Base-by-base conservation (phyloP, 2,888 invertebrate species). In the Patella pellucida region DNA sequence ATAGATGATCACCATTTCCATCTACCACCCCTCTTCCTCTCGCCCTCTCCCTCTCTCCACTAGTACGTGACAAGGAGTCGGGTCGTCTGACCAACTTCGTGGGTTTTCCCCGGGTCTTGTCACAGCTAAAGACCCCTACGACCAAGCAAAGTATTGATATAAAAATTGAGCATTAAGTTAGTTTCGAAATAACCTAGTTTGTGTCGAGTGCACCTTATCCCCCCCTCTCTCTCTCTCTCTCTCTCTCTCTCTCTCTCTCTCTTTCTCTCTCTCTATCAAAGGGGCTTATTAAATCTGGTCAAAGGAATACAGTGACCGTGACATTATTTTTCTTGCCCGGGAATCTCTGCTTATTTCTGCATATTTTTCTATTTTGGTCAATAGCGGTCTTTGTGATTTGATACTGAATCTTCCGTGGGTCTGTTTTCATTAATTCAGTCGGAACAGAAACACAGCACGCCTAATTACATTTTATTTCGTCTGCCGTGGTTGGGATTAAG, bases 241-340 rank as follows among this genome's bases (percentile, higher is more conserved):
- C 69, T 74, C 74, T 74, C 69, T 74, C 74, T 19, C 54, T 69
- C 52, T 16, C 69, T 51, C 51, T n/a, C 52, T 27, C 50, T 31
- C 54, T 50, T 41, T 51, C 52, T 11, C 62, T 31, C 70, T 15
- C 70, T 27, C 19, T 12, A 16, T 19, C 16, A 15, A 14, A 4
- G 19, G 50, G 52, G 68, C 15, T 19, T 19, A 73, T n/a, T 50
- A 41, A 73, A 52, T 50, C 19, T 5, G 15, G n/a, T n/a, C 50
- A 52, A 27, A 52, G 68, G 31, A 67, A 27, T 50, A n/a, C 31
- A 52, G 23, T 16, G 31, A 19, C 31, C 51, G 19, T 15, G 14
- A 14, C n/a, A n/a, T 19, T 5, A 31, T 68, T 56, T 11, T 31
- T 0, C 67, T 2, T 23, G 2, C 1, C 62, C 0, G 15, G 2